phyloP scores from a whole-genome alignment of 2,113 vertebrate species.

The Lophochroa leadbeateri region DNA sequence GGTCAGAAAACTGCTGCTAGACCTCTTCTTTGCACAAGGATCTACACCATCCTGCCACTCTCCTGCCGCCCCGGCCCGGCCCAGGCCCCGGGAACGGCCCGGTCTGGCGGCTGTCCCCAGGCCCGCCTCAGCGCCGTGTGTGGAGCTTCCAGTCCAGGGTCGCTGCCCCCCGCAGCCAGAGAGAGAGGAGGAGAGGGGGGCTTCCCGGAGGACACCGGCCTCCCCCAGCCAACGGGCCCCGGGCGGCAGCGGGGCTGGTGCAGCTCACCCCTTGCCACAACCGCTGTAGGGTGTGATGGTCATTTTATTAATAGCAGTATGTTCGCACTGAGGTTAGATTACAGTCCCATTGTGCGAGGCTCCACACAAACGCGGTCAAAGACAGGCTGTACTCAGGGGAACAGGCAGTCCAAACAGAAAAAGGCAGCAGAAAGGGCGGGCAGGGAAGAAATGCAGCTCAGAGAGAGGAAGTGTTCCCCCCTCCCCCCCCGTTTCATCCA shows the following conservation, averaged over 20 bases:
- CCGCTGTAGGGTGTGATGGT: background rate
- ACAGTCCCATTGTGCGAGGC: slow-evolving; percentile 39
- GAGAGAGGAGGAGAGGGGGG: background rate
- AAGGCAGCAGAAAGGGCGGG: background rate
- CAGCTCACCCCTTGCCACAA: background rate
- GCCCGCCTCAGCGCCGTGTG: background rate
- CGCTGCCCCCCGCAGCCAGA: background rate
- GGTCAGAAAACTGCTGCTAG: too few species aligned
- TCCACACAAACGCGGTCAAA: background rate
- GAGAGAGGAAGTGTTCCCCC: background rate
- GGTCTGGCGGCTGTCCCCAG: background rate
- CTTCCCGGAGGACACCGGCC: background rate
- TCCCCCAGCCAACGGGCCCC: background rate
- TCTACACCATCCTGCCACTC: too few species aligned
- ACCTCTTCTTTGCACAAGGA: too few species aligned
- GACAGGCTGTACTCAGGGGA: slow-evolving; percentile 29
- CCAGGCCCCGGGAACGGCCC: too few species aligned
- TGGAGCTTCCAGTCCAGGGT: background rate
- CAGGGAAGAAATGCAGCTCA: background rate
- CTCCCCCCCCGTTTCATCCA: background rate
- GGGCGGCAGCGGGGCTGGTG: background rate
- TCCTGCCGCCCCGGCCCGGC: background rate
- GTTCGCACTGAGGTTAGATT: slow-evolving; percentile 17
- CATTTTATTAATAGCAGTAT: slow-evolving; percentile 26
- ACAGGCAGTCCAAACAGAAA: slow-evolving; percentile 9